These are phyloP conservation scores for Odobenus rosmarus DNA, from an alignment of 2,113 vertebrate species.

Conservation along the genomic window DNA sequence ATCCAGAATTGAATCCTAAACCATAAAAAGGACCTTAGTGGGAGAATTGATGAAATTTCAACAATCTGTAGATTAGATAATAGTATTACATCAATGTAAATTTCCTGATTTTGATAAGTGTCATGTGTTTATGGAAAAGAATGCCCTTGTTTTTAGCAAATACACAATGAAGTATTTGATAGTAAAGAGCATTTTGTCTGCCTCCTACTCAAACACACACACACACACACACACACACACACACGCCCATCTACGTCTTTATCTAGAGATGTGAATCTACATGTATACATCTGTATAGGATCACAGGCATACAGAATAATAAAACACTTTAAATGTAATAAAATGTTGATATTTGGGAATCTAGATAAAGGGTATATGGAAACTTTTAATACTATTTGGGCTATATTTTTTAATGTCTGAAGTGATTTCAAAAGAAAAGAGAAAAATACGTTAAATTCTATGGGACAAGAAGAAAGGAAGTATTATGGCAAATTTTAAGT, in stretches of 20 bases:
- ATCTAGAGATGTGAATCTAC: background rate
- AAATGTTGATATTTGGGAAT: background rate
- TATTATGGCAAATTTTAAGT: background rate
- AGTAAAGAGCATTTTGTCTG: background rate
- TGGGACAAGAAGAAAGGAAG: background rate
- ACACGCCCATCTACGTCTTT: background rate
- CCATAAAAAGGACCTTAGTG: background rate
- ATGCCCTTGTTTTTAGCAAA: background rate
- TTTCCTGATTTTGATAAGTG: background rate
- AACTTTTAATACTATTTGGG: background rate
- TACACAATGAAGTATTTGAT: background rate
- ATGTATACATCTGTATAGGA: background rate
- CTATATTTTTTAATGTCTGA: background rate
- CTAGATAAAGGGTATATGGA: background rate
- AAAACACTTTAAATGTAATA: background rate
- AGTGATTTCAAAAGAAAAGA: background rate
- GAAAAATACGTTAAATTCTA: background rate
- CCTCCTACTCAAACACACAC: background rate
- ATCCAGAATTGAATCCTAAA: background rate
- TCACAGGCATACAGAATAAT: background rate
- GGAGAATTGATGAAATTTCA: background rate
- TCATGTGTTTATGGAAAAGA: background rate
- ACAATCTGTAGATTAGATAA: background rate
- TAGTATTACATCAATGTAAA: background rate
- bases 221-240: background rate